Conservation (phyloP, 2,797 vertebrate genomes). For the Sebastes steindachneri region DNA sequence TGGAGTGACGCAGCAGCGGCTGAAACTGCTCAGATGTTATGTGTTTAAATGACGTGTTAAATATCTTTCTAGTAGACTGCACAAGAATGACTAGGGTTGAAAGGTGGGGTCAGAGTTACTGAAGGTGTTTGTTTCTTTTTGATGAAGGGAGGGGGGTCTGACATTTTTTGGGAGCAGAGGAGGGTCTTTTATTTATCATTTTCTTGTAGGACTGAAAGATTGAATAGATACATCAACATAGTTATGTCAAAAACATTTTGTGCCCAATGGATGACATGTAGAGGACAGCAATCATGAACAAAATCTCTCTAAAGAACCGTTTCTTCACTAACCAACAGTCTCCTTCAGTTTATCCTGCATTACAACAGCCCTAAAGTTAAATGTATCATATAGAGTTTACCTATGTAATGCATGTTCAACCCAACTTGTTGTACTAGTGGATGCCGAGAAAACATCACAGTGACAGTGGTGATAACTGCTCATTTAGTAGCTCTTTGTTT, state of each 20-base stretch:
- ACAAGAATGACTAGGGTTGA: not conserved
- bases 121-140: not conserved
- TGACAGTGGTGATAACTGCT: not conserved
- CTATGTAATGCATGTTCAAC: not conserved
- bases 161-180: not conserved
- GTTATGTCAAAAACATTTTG: not conserved
- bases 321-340: not conserved
- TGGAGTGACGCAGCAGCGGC: constrained; percentile 1
- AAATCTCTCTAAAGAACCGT: not conserved
- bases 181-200: not conserved
- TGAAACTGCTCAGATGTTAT: not conserved
- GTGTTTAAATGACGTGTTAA: not conserved
- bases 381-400: not conserved
- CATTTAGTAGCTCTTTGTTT: not conserved
- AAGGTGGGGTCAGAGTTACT: not conserved
- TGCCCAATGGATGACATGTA: not conserved
- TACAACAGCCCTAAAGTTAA: not conserved
- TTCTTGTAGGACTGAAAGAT: not conserved
- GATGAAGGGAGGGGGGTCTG: not conserved
- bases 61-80: not conserved
- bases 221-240: not conserved
- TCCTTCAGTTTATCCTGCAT: not conserved
- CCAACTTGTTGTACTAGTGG: not conserved
- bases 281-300: not conserved
- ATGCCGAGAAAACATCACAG: not conserved